Base-by-base conservation (phyloP, 2,797 vertebrate genomes). In the Phaenicophaeus curvirostris region DNA sequence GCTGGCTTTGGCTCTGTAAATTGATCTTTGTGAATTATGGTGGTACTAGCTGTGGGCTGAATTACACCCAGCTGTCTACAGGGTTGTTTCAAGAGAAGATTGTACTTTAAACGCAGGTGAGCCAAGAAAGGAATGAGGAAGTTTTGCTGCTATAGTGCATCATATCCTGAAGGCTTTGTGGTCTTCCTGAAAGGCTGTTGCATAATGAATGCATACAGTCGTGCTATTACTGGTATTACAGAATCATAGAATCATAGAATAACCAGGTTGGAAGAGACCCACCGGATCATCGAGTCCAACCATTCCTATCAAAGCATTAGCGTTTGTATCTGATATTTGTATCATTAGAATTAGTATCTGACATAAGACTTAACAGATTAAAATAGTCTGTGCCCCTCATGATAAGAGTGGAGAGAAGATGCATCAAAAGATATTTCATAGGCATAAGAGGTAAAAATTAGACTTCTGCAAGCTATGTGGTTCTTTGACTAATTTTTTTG, bases 161-260 rank as follows among this genome's bases (percentile, higher is more conserved):
- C 1, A 1, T 4, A 6, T 13, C 23, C 53, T 23, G 33, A 74
- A 80, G 46, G 61, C 31, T 74, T 41, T 55, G 39, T 41, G 61
- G 31, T 83, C 48, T 85, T 46, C 50, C 67, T 41, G 44, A 41
- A 75, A 39, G 5, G 35, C 13, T 35, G 53, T 55, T 59, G n/a
- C 53, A 28, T 28, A 35, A 6, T 0, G 0, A 48, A 62, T 1
- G 1, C 7, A 1, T 7, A 3, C 61, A 63, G 39, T 39, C 39
- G 39, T 39, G 39, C 39, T 39, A 39, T 39, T 39, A 44, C 18
- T 44, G 1, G 9, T 23, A 3, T 16, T n/a, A n/a, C n/a, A n/a
- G n/a, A n/a, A n/a, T n/a, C n/a, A n/a, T n/a, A n/a, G n/a, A n/a
- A n/a, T n/a, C n/a, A n/a, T n/a, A n/a, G n/a, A n/a, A n/a, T n/a